Base-by-base conservation (phyloP, 2,113 vertebrate genomes). In the Synchiropus splendidus region DNA sequence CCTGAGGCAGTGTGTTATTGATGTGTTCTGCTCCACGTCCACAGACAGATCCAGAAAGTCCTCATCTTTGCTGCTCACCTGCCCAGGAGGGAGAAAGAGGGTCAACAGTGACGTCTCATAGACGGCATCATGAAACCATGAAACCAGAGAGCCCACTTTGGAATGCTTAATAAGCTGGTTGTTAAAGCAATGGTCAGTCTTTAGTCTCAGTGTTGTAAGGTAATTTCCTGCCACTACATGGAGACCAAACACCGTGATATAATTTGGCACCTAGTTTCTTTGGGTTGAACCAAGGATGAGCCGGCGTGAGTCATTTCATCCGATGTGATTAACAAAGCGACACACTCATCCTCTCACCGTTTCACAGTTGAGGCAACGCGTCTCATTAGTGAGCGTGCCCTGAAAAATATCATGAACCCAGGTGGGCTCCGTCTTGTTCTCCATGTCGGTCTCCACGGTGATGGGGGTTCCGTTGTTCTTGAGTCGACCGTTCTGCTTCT, bases 361-460 rank as follows among this genome's bases (percentile, higher is more conserved):
- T 86, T 98, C 93, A 82, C 94, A 98, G 88, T 98, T 98, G 77
- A 98, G 89, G 85, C 94, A 98, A 79, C 94, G 90, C 1, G 94
- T 98, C 84, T 97, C 94, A 39, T 98, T 98, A 80, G 93, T 98
- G 83, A 98, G 85, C 1, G 94, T 98, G 72, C 94, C 94, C 80
- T 98, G 93, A 87, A 98, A 98, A 81, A 98, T 98, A 55, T 97
- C 93, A 10, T 98, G 92, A 61, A 98, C 94, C 94, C 94, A 98
- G 12, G 92, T 94, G 74, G 92, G 87, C 64, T 98, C 94, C 0
- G 85, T 53, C 51, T 90, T 91, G 77, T 89, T 89, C 70, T 96
- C 90, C 0, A 57, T 18, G 27, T 90, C 87, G 0, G 78, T 39
- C 61, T 94, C 92, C 1, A 86, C 75, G 67, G 83, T 76, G 72